phyloP scores from a whole-genome alignment of 2,113 vertebrate species.

The Pollachius pollachius region DNA sequence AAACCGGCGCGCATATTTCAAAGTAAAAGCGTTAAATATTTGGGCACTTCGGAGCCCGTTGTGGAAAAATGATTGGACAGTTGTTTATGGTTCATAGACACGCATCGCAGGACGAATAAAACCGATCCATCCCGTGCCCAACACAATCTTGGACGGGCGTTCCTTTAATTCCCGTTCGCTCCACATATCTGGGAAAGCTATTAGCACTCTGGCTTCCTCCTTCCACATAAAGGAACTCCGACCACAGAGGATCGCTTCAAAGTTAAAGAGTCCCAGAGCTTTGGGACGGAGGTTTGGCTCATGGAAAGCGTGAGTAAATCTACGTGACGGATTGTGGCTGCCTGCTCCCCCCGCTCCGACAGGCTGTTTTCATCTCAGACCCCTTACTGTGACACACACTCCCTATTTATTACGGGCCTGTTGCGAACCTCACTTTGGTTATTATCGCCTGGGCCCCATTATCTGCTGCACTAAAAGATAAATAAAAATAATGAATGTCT shows the following conservation, averaged over 20 bases:
- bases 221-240: background rate
- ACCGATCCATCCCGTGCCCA: background rate
- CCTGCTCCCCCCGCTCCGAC: background rate
- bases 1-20: too few relatives aligned
- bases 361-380: constrained; percentile 19
- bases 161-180: constrained; percentile 38
- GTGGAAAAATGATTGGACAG: constrained; percentile 27
- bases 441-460: background rate
- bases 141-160: constrained; percentile 35
- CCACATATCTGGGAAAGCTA: constrained; percentile 55
- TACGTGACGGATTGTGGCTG: constrained; percentile 29
- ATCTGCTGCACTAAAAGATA: too few relatives aligned
- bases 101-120: background rate
- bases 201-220: constrained; percentile 33
- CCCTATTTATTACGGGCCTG: constrained; percentile 12
- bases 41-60: too few relatives aligned
- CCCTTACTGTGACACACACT: constrained; percentile 19
- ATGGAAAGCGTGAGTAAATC: constrained; percentile 25
- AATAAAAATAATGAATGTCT: too few relatives aligned
- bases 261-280: constrained; percentile 32
- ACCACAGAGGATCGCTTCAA: constrained; percentile 34
- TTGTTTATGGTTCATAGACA: constrained; percentile 31
- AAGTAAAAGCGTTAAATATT: too few relatives aligned
- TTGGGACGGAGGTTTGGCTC: constrained; percentile 12
- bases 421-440: constrained; percentile 1